Evolutionary conservation across 92 coral and sea anemone species (phyloP).

Genomic region (Heteractis magnifica): DNA sequence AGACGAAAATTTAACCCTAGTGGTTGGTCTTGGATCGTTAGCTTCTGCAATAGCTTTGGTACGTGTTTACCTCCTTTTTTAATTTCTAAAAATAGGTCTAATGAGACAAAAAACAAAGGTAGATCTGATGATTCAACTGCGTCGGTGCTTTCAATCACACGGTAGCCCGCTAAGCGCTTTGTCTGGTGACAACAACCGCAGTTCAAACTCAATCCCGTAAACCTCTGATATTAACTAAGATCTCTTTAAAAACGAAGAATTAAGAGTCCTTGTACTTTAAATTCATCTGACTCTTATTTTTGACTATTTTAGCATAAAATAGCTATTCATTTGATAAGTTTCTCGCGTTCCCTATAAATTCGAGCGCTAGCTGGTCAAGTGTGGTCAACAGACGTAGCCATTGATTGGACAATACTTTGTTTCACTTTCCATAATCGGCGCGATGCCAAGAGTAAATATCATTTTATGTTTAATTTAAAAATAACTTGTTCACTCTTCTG

Average conservation of each 20-base stretch:
- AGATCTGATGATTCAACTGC: not conserved
- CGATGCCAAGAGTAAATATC: not conserved
- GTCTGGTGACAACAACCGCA: not conserved
- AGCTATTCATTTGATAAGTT: not conserved
- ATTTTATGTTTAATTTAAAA: not conserved
- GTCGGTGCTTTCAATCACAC: not conserved
- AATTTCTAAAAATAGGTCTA: not conserved
- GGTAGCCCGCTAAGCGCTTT: no score
- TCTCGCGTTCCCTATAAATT: not conserved
- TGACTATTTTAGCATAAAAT: not conserved
- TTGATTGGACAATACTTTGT: not conserved
- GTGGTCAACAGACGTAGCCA: not conserved
- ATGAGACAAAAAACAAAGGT: not conserved
- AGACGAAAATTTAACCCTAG: conserved; percentile 51
- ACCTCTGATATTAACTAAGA: not conserved
- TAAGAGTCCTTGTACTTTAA: not conserved
- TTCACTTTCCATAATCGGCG: not conserved
- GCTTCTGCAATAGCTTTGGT: conserved; percentile 41
- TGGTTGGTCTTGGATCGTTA: conserved; percentile 55
- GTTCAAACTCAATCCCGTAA: not conserved
- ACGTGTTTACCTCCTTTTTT: not conserved
- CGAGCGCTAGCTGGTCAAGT: not conserved
- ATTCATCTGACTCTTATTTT: not conserved
- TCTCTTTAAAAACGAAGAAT: not conserved
- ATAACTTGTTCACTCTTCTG: not conserved